phyloP scores from a whole-genome alignment of 2,888 invertebrate genomes.

The Ellobium chinense region DNA sequence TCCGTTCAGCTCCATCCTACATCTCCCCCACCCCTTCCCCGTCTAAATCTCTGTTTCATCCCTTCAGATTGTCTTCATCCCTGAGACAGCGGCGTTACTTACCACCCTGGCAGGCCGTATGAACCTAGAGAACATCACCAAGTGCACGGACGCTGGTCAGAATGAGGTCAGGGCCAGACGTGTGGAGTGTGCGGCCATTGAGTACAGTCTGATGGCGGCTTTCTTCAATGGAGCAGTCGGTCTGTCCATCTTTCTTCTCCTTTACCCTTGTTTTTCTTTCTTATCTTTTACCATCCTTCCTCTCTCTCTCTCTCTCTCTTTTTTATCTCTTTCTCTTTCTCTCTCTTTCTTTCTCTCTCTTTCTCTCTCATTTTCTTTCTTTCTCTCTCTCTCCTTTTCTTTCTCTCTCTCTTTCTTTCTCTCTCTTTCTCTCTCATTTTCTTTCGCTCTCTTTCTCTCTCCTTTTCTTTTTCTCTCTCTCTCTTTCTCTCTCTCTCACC shows the following conservation, averaged over 20 bases:
- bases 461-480: too few relatives aligned
- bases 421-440: too few relatives aligned
- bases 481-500: too few relatives aligned
- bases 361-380: too few relatives aligned
- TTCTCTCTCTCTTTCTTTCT: too few relatives aligned
- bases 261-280: neutral
- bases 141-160: neutral
- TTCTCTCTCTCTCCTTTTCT: too few relatives aligned
- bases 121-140: neutral
- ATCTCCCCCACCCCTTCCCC: neutral
- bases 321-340: too few relatives aligned
- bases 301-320: too few relatives aligned
- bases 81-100: neutral
- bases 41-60: neutral
- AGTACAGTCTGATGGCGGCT: constrained; percentile 35
- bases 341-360: too few relatives aligned
- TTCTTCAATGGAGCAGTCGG: constrained; percentile 10
- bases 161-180: constrained; percentile 15
- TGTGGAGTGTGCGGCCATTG: constrained; percentile 5
- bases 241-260: neutral
- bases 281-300: too few relatives aligned
- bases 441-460: too few relatives aligned
- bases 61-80: constrained; percentile 17
- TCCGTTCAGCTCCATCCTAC: neutral
- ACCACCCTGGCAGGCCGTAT: neutral